Evolutionary conservation across 2,797 vertebrate species (phyloP), one percentile per base, ranked within the genome.

Genomic region (Lagodon rhomboides): DNA sequence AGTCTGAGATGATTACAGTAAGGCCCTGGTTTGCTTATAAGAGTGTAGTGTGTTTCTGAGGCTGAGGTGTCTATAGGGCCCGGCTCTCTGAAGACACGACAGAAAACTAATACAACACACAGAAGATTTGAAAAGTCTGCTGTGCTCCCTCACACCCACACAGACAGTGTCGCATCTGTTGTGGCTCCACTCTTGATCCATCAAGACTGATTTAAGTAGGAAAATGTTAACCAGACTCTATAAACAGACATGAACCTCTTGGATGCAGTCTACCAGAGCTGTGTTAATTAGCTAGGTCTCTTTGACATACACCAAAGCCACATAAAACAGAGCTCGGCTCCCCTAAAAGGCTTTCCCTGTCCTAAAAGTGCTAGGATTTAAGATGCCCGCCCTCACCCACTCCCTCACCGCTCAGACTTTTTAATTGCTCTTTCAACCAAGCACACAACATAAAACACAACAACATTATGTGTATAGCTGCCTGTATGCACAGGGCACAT

Each of bases 391-490:
- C 15, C 11, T 59, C 69, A 9, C 68, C 73, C 80, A 65, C 74
- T 68, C 83, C 54, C 71, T 84, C 34, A 5, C 75, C 10, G 17
- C 43, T 74, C 63, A 25, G 34, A 54, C 63, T 68, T 59, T 85
- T 88, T 87, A 90, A 89, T 87, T 86, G 82, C 80, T 85, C 75
- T 44, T 51, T 67, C 64, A 75, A 84, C 80, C 86, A 83, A 85
- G 73, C 59, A 38, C 53, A 50, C 59, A 38, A 70, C 6, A 25
- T 56, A 77, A 38, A 84, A 83, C 70, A 73, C 10, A 9, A 54
- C 79, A 22, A 64, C 43, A n/a, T 61, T 63, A 63, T 56, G 68
- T 63, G 44, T 6, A n/a, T n/a, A 54, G 23, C 17, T 23, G 46
- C 49, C 25, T 34, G 30, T 25, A 59, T 16, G 23, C 60, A 72